Evolutionary conservation across 2,888 invertebrate genomes (phyloP), one percentile per base, ranked within the genome.

Genomic region (Drosophila macrothrix): DNA sequence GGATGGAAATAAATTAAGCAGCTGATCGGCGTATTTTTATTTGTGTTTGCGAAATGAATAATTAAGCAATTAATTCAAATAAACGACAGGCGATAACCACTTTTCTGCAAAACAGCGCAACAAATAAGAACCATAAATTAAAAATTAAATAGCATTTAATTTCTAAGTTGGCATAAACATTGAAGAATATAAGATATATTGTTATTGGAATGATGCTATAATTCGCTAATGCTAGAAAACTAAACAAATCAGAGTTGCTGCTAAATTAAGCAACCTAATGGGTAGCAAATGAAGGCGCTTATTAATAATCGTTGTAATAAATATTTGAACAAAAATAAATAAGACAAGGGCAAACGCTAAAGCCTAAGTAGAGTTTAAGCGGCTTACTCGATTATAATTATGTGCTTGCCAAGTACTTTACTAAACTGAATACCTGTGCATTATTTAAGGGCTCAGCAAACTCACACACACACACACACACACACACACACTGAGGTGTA

Each of bases 321-420:
- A 58, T 71, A 35, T 19, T 68, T 66, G 19, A 46, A 25, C 46
- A 52, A 2, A 14, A 22, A 2, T 7, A 46, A 46, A 46, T 43
- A 22, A 43, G 43, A 19, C 49, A 31, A 28, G 41, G 50, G 59
- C 60, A 46, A 33, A 35, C 9, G 50, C 31, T 50, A 12, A 3
- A 29, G 63, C 41, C 61, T 52, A 43, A 43, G 52, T 50, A 35
- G 37, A 49, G 56, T 61, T 58, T 59, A 73, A 70, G 64, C 78
- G 33, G 74, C 78, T 78, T 78, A 71, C 41, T 49, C 39, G 46
- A 22, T n/a, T n/a, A n/a, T n/a, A n/a, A 59, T 63, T 69, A 55
- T 55, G 39, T 63, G 35, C 66, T 72, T 41, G 54, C 14, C 16
- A 37, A 59, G 29, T 62, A 37, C 49, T 50, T 54, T 41, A 37